Evolutionary conservation across 1,140 invertebrate genomes (phyloP).

Genomic region (Drosophila jambulina): DNA sequence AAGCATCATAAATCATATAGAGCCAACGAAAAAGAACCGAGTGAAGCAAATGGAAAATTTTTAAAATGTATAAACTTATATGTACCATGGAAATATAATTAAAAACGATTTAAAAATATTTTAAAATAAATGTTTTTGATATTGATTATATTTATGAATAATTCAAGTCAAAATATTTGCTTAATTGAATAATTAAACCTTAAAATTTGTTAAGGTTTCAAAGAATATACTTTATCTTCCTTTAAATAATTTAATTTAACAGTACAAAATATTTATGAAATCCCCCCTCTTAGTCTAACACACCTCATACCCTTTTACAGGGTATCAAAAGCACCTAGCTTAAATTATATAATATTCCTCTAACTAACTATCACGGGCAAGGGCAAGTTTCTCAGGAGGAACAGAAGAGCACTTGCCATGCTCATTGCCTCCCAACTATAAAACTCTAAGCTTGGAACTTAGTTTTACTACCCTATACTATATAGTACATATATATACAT

Average conservation of each 20-base stretch:
- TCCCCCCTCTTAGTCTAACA: neutral
- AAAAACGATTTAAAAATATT: neutral
- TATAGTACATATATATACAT: conserved; percentile 1
- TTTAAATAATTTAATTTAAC: neutral
- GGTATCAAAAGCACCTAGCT: conserved; percentile 9
- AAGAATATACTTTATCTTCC: neutral
- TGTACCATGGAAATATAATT: neutral
- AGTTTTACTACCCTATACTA: neutral
- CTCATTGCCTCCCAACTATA: conserved; percentile 50
- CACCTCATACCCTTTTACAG: neutral
- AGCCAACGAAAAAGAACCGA: conserved; percentile 32
- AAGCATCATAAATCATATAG: conserved; percentile 79
- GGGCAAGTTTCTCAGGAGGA: conserved; percentile 1
- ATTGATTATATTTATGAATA: neutral
- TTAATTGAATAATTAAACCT: too few relatives aligned
- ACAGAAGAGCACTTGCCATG: conserved; percentile 69
- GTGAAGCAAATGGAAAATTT: conserved; percentile 1
- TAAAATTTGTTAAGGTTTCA: too few relatives aligned
- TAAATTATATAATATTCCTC: conserved; percentile 59
- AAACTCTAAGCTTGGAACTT: conserved; percentile 49
- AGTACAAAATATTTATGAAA: neutral
- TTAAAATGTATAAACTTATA: neutral
- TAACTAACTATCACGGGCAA: conserved; percentile 12
- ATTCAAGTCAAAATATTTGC: neutral
- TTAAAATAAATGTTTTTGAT: neutral